These are phyloP conservation scores for Zaprionus bogoriensis DNA, from an alignment of 2,888 invertebrate genomes.

Conservation along the genomic window DNA sequence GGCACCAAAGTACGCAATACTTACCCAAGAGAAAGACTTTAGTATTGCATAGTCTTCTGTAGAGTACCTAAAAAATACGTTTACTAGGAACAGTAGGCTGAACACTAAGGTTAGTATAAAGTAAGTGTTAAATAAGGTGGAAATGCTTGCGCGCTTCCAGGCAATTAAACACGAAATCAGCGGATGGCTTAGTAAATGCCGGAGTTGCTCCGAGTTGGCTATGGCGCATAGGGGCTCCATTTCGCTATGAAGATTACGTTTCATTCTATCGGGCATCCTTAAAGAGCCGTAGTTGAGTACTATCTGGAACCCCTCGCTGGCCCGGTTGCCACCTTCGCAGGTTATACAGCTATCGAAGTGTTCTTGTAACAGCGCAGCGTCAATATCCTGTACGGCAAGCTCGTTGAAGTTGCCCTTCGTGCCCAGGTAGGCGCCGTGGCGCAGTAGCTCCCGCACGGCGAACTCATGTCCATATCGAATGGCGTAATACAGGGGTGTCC, in stretches of 20 bases:
- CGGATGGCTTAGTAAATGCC: constrained; percentile 89
- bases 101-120: neutral
- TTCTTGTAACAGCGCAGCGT: constrained; percentile 86
- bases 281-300: constrained; percentile 88
- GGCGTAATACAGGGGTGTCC: constrained; percentile 89
- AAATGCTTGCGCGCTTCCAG: constrained; percentile 88
- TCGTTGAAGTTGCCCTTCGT: constrained; percentile 86
- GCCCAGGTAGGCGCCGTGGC: constrained; percentile 89
- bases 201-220: constrained; percentile 86
- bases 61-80: neutral
- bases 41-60: fast-evolving
- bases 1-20: neutral
- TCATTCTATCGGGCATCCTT: constrained; percentile 85
- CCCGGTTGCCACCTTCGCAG: constrained; percentile 85
- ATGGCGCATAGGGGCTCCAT: constrained; percentile 83
- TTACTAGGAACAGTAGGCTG: neutral
- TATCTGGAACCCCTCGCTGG: constrained; percentile 88
- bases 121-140: neutral
- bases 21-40: neutral
- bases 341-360: constrained; percentile 89
- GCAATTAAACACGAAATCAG: constrained; percentile 90
- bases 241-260: constrained; percentile 75
- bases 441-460: constrained; percentile 86
- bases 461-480: constrained; percentile 87
- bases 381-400: constrained; percentile 88